Evolutionary conservation across 2,797 vertebrate genomes (phyloP).

Genomic region (Pteropus rufus): DNA sequence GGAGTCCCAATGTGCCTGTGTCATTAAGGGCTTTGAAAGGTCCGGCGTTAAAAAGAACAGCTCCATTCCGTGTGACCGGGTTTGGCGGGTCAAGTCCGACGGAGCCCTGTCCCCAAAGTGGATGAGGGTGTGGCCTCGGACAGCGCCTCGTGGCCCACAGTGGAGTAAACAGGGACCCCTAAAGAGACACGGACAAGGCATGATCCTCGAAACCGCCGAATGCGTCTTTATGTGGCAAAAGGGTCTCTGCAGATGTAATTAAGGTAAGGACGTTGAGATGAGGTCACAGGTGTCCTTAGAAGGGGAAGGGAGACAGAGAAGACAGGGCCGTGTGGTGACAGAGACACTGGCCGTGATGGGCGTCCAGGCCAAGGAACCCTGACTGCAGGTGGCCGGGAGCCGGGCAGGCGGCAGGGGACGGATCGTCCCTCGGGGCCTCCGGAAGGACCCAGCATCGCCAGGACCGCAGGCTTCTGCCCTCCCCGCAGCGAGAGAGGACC

Average conservation of each 20-base stretch:
- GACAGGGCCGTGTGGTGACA: neutral
- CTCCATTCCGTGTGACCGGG: neutral
- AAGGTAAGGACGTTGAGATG: neutral
- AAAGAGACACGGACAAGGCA: neutral
- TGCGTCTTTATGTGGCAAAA: neutral
- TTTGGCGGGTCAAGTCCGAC: rapidly evolving
- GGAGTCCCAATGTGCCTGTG: neutral
- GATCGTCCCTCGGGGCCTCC: neutral
- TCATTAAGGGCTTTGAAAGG: neutral
- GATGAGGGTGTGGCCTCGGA: neutral
- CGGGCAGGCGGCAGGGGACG: neutral
- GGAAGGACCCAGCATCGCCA: neutral
- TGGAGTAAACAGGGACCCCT: too few species aligned
- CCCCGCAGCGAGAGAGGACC: neutral
- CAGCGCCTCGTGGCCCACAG: neutral
- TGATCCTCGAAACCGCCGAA: neutral
- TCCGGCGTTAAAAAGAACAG: neutral
- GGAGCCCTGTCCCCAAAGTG: neutral
- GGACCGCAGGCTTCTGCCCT: neutral
- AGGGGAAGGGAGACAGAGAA: neutral
- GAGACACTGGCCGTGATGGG: too few species aligned
- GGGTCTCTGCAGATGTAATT: neutral
- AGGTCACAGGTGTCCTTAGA: neutral
- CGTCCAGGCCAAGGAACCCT: neutral
- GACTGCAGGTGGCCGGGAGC: too few species aligned